Base-by-base conservation (phyloP, 2,888 invertebrate species). In the Dasypolia templi region DNA sequence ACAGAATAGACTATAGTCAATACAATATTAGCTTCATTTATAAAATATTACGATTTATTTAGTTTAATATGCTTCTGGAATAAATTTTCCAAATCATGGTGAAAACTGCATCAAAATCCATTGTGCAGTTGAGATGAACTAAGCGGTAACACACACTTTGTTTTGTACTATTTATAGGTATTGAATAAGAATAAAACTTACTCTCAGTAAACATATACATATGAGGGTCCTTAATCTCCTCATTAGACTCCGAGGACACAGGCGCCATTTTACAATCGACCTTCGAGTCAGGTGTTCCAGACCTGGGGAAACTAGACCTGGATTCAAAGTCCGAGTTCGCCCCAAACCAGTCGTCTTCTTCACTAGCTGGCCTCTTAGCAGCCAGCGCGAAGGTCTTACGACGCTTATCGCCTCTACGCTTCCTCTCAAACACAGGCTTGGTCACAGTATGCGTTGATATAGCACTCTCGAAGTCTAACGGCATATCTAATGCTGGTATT, bases 361-460 rank as follows among this genome's bases (percentile, higher is more conserved):
- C 96, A 72, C 95, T 95, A 2, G 87, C 49, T 1, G 79, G 80
- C 44, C 78, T 89, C 78, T 90, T 92, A 0, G 91, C 82, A 42
- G 92, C 86, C 4, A 88, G 67, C 0, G 91, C 91, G 26, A 93
- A 91, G 3, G 87, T 89, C 79, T 90, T 92, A 53, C 88, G 89
- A 61, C 89, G 92, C 56, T 92, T 93, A 17, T 92, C 91, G 1
- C 72, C 70, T 74, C 88, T 92, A 77, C 84, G 89, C 62, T 79
- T 89, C 35, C 83, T 88, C 0, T 90, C 90, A 3, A 81, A 56
- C 0, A 81, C 1, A 0, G 94, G 93, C 71, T 93, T 95, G 0
- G 94, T 92, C 4, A 95, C 95, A 0, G 95, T 95, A 69, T 96
- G 95, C 0, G 95, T 93, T 0, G 95, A 94, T 71, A 96, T 95